Evolutionary conservation across 2,797 vertebrate genomes (phyloP), one percentile per base, ranked within the genome.

Genomic region (Melopsittacus undulatus): DNA sequence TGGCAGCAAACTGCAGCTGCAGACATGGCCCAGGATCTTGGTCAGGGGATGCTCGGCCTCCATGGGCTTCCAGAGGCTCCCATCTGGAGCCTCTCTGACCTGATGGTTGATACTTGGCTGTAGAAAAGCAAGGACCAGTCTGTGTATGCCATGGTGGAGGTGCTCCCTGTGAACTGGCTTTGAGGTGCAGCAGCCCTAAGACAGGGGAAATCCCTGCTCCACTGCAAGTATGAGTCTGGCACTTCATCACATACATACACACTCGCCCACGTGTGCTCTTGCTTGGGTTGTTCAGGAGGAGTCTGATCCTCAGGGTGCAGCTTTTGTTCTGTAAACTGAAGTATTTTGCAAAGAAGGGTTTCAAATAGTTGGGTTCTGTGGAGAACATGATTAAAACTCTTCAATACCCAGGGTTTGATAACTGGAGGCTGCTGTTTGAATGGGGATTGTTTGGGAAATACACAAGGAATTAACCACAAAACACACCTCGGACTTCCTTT

Each of bases 91-190:
- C 27, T 18, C 21, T 26, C 7, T 24, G 40, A 14, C 7, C 46
- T 42, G 5, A 32, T 51, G 43, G 11, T 26, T 36, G 73, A 7
- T 29, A 6, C 34, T 36, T 51, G 16, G 26, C 10, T 1, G 26
- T 42, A 10, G 40, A 3, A 7, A 59, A 11, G 30, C 22, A 61
- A 45, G 61, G 80, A 40, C 40, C 2, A 5, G n/a, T 62, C 23
- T 40, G 34, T 0, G 2, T 19, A 3, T 0, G 0, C n/a, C 1
- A 0, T 20, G 43, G 17, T 24, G 36, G 40, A 34, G 62, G 11
- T 62, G 51, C 15, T 21, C 56, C 24, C 0, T 8, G 32, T 32
- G 66, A 54, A 8, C 8, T n/a, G 7, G 4, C 32, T 77, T 51
- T 7, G 29, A 29, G 20, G 34, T 11, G 63, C 16, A 40, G 34